Evolutionary conservation across 2,113 vertebrate species (phyloP).

Genomic region (Siniperca chuatsi): DNA sequence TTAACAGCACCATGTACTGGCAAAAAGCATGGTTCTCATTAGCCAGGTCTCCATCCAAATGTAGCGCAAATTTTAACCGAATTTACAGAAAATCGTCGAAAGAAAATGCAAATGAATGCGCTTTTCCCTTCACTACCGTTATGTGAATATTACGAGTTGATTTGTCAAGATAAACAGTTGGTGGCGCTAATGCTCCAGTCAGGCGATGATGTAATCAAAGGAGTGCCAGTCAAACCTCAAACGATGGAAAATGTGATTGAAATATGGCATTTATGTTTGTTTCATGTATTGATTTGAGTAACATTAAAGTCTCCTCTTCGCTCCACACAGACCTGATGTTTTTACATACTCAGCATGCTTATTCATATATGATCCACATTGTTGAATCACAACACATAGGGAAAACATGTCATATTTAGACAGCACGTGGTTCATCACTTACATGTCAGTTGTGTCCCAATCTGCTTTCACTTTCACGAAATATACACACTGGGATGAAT

Average conservation of each 20-base stretch:
- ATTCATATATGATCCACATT: conserved; percentile 3
- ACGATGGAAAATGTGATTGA: background rate
- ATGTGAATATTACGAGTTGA: background rate
- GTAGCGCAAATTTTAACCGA: background rate
- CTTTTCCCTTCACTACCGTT: no score
- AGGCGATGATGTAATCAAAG: no score
- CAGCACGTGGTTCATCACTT: conserved; percentile 3
- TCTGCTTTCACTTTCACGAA: conserved; percentile 27
- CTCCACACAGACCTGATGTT: conserved; percentile 2
- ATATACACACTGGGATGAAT: conserved; percentile 24
- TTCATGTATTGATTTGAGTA: background rate
- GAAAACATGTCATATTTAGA: conserved; percentile 4
- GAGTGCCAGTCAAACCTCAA: background rate
- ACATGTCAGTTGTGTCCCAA: conserved; percentile 15
- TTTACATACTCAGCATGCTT: background rate
- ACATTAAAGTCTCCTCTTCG: background rate
- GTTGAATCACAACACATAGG: background rate
- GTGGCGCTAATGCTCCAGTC: background rate
- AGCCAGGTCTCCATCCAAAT: background rate
- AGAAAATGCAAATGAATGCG: background rate
- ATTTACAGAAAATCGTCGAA: background rate
- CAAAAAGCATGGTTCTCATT: background rate
- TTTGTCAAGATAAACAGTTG: background rate
- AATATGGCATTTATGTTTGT: background rate
- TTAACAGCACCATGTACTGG: background rate